Conservation (phyloP, 2,888 invertebrate genomes). For the Myathropa florea region DNA sequence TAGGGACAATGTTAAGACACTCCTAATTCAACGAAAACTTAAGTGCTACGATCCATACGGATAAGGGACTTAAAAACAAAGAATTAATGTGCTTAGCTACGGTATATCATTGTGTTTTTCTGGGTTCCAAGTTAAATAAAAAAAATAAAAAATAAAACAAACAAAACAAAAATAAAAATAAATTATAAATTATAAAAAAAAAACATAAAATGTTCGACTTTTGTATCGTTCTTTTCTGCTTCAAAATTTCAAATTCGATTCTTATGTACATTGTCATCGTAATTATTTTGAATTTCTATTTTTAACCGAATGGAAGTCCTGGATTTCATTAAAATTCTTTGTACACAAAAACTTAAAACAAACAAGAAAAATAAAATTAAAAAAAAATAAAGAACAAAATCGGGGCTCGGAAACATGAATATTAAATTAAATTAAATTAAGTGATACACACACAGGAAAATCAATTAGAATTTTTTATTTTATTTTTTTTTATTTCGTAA, state of each 20-base stretch:
- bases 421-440: conserved; percentile 15
- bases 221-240: background rate
- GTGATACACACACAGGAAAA: conserved; percentile 1
- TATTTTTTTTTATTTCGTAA: too few relatives aligned
- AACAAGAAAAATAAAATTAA: background rate
- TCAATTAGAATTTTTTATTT: background rate
- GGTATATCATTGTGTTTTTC: conserved; percentile 63
- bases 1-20: conserved; percentile 36
- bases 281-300: conserved; percentile 30
- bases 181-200: conserved; percentile 7
- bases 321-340: conserved; percentile 38
- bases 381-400: conserved; percentile 3
- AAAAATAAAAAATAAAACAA: conserved; percentile 6
- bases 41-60: background rate
- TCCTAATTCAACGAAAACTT: background rate
- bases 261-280: conserved; percentile 24
- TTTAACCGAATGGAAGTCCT: conserved; percentile 59
- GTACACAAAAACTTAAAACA: conserved; percentile 29
- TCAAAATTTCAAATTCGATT: conserved; percentile 17
- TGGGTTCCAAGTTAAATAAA: conserved; percentile 43
- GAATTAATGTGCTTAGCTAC: conserved; percentile 27
- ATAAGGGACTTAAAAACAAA: conserved; percentile 11
- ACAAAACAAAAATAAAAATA: conserved; percentile 18
- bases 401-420: conserved; percentile 24
- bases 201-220: conserved; percentile 20